Evolutionary conservation across 2,888 invertebrate genomes (phyloP).

Genomic region (Eupithecia inturbata): DNA sequence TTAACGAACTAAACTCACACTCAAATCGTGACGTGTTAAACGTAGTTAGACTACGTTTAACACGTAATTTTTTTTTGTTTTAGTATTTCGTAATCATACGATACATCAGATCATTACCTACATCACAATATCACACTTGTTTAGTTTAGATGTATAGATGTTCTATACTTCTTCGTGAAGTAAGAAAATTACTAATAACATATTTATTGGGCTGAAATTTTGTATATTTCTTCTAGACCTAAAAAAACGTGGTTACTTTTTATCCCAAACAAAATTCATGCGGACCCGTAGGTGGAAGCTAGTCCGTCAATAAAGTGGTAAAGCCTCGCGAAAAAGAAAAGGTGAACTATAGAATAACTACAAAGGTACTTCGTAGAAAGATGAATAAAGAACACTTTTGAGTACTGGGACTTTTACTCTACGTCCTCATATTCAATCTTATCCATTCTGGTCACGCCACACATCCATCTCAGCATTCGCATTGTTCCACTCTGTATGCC

Average conservation of each 20-base stretch:
- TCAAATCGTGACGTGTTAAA: too few relatives aligned
- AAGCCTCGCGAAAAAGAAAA: background rate
- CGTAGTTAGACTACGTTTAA: too few relatives aligned
- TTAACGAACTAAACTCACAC: background rate
- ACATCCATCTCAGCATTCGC: constrained; percentile 9
- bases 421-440: background rate
- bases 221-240: background rate
- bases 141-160: too few relatives aligned
- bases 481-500: constrained; percentile 13
- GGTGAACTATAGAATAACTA: background rate
- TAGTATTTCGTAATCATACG: too few relatives aligned
- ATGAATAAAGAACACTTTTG: background rate
- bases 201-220: background rate
- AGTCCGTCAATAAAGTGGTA: background rate
- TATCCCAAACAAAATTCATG: background rate
- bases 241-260: background rate
- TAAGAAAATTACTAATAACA: background rate
- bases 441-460: constrained; percentile 12
- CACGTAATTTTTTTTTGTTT: too few relatives aligned
- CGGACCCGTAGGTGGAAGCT: background rate
- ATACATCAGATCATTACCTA: too few relatives aligned
- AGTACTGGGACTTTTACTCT: constrained; percentile 6
- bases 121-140: too few relatives aligned
- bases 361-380: background rate
- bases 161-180: background rate